These are phyloP conservation scores for Gymnobelideus leadbeateri DNA, from an alignment of 2,113 vertebrate genomes.

Conservation along the genomic window DNA sequence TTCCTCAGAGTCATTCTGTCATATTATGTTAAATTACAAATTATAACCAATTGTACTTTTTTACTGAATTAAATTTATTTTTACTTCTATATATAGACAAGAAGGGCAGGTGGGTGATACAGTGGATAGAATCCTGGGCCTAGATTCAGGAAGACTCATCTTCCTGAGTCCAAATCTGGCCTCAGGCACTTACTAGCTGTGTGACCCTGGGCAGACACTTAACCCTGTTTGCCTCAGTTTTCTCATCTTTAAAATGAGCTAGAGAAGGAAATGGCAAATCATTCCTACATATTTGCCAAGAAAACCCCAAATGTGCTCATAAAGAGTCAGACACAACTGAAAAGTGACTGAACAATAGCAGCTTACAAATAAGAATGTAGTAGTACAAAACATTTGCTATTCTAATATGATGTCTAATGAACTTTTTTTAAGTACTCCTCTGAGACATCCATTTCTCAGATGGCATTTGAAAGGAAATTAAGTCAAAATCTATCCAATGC, in stretches of 20 bases:
- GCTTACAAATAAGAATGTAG: background rate
- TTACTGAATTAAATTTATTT: background rate
- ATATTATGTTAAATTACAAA: background rate
- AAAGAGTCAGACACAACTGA: too few species aligned
- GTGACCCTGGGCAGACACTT: background rate
- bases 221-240: background rate
- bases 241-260: too few species aligned
- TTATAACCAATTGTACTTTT: background rate
- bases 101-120: background rate
- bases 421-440: background rate
- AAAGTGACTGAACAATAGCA: background rate
- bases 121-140: background rate
- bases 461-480: background rate
- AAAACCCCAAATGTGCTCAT: too few species aligned
- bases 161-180: background rate
- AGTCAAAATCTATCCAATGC: background rate
- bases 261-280: too few species aligned
- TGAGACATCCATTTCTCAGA: background rate
- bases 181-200: background rate
- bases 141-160: background rate
- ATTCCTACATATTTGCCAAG: too few species aligned
- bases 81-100: background rate
- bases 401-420: background rate
- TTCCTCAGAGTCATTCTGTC: background rate
- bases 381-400: background rate